These are phyloP conservation scores for Hippolais icterina DNA, from an alignment of 2,113 vertebrate genomes.

Conservation along the genomic window DNA sequence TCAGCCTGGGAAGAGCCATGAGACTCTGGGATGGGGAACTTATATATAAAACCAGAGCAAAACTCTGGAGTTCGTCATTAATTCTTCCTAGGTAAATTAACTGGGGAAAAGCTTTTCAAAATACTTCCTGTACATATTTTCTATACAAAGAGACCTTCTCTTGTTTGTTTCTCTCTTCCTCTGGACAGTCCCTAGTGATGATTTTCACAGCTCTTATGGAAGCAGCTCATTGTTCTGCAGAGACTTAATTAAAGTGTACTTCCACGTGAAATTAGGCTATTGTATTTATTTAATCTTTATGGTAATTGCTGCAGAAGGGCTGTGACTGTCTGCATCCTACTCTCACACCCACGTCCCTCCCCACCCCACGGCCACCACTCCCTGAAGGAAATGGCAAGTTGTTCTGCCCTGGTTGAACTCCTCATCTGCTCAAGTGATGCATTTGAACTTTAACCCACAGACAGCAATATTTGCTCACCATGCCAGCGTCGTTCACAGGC, in stretches of 20 bases:
- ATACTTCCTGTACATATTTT: constrained; percentile 58
- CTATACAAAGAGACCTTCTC: constrained; percentile 48
- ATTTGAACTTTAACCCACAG: constrained; percentile 60
- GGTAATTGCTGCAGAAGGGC: constrained; percentile 7
- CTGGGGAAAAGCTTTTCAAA: neutral
- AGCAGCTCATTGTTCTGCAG: constrained; percentile 51
- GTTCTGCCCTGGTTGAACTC: neutral
- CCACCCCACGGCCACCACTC: neutral
- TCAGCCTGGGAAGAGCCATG: neutral
- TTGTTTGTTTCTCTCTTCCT: constrained; percentile 59
- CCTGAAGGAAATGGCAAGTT: neutral
- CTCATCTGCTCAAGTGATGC: constrained; percentile 26
- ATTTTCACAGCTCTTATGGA: constrained; percentile 42
- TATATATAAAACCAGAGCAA: neutral
- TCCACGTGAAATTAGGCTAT: constrained; percentile 45
- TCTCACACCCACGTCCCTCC: constrained; percentile 12
- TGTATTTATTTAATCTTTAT: constrained; percentile 51
- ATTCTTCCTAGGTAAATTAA: constrained; percentile 45
- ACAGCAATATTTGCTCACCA: constrained; percentile 47
- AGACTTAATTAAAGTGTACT: constrained; percentile 58
- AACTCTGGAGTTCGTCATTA: neutral
- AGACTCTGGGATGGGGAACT: neutral
- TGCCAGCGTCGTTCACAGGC: neutral
- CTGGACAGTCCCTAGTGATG: constrained; percentile 37
- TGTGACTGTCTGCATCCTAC: constrained; percentile 31